phyloP scores from a whole-genome alignment of 1,140 invertebrate species.

The Sitobion miscanthi region DNA sequence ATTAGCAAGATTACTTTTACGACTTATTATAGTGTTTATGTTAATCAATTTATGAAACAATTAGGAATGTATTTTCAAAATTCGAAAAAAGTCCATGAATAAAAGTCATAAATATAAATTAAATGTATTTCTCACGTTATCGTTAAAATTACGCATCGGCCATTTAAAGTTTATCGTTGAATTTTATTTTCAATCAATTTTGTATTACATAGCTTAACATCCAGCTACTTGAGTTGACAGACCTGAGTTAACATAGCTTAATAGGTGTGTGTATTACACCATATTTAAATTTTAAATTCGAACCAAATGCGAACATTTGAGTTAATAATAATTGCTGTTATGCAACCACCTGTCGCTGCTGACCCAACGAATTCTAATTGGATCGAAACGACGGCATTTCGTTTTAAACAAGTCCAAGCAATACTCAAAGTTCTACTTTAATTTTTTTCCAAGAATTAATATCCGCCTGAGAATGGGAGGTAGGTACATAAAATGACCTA shows the following conservation, averaged over 20 bases:
- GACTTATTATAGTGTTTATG: conserved; percentile 2
- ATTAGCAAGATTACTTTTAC: conserved; percentile 16
- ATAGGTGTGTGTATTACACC: not conserved
- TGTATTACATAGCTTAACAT: not conserved
- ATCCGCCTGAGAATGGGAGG: too few species aligned
- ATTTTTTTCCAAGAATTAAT: not conserved
- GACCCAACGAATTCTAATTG: not conserved
- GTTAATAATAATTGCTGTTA: not conserved
- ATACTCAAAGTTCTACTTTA: not conserved
- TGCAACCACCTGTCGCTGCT: not conserved
- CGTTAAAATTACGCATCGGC: not conserved
- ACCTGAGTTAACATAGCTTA: not conserved
- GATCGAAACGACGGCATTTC: not conserved
- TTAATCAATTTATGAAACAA: conserved; percentile 18
- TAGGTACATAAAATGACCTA: too few species aligned
- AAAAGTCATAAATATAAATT: conserved; percentile 12
- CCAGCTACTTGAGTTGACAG: not conserved
- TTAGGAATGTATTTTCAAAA: conserved; percentile 1
- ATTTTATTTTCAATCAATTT: conserved; percentile 2
- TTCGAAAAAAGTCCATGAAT: not conserved
- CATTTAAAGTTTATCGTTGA: not conserved
- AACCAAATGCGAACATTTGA: not conserved
- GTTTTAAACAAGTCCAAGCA: not conserved
- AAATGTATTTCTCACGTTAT: conserved; percentile 12
- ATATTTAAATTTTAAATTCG: not conserved